Conservation (phyloP, 2,113 vertebrate species). For the Verasper variegatus region DNA sequence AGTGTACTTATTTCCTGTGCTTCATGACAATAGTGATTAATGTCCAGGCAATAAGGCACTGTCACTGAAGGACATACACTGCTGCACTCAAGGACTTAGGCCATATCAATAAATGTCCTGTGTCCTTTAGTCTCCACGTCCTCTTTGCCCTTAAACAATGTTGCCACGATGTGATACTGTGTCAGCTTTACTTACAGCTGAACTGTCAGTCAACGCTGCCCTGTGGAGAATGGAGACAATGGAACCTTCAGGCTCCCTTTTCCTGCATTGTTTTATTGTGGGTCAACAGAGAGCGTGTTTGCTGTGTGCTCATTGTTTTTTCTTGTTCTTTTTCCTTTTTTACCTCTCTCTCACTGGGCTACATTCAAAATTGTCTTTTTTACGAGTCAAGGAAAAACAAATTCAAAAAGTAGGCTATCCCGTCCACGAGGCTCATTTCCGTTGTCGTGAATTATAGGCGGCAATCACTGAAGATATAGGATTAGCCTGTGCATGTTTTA, state of each 20-base stretch:
- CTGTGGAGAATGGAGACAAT: conserved; percentile 64
- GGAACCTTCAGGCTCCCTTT: conserved; percentile 60
- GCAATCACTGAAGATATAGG: conserved; percentile 58
- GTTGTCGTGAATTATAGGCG: conserved; percentile 54
- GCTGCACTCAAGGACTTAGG: conserved; percentile 74
- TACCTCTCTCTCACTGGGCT: not conserved
- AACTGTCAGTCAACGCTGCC: conserved; percentile 71
- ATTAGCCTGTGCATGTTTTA: conserved; percentile 60
- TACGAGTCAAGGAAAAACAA: conserved; percentile 35
- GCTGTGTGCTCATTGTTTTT: conserved; percentile 56
- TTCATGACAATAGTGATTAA: conserved; percentile 81
- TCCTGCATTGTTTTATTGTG: conserved; percentile 68
- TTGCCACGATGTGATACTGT: conserved; percentile 59
- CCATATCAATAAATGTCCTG: conserved; percentile 76
- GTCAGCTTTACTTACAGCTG: conserved; percentile 74
- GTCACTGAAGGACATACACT: conserved; percentile 76
- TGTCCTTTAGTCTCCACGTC: conserved; percentile 67
- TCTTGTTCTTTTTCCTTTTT: not conserved
- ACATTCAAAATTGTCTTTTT: conserved; percentile 53
- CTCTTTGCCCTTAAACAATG: conserved; percentile 67
- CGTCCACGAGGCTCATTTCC: conserved; percentile 50
- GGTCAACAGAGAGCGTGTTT: conserved; percentile 68
- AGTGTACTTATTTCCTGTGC: conserved; percentile 65
- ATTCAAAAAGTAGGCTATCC: conserved; percentile 53
- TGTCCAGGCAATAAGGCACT: conserved; percentile 74